Percentiles rank a stretch among this genome's conserved stretches.
These are phyloP conservation scores for Julus scandinavius DNA, from an alignment of 2,888 invertebrate species.

Conservation along the genomic window DNA sequence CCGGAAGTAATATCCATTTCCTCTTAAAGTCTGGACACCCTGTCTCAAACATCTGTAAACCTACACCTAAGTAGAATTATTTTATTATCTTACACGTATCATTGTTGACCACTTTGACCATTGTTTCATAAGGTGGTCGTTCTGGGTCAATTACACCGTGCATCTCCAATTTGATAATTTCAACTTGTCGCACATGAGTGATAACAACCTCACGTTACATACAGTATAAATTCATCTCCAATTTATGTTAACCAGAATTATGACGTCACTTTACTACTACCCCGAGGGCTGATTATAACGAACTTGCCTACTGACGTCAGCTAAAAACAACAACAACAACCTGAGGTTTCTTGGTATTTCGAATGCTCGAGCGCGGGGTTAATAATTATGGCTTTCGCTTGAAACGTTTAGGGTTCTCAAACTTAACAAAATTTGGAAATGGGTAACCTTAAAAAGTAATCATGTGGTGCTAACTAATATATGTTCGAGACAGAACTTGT, in stretches of 20 bases:
- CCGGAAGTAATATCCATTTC: too few relatives aligned
- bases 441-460: too few relatives aligned
- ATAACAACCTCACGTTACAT: background rate
- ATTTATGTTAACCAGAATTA: background rate
- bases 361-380: background rate
- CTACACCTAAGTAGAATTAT: background rate
- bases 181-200: background rate
- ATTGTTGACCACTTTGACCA: background rate
- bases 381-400: too few relatives aligned
- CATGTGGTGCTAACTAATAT: too few relatives aligned
- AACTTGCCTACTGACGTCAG: background rate
- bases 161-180: background rate
- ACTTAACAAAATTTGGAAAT: too few relatives aligned
- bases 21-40: too few relatives aligned
- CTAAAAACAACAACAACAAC: background rate
- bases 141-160: background rate
- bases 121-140: slow-evolving; percentile 4
- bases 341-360: background rate
- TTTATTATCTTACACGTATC: background rate
- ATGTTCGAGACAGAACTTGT: too few relatives aligned
- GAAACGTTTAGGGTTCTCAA: too few relatives aligned
- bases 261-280: background rate
- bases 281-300: too few relatives aligned
- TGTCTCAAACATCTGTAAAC: too few relatives aligned
- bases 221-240: background rate